A percentile compares a stretch with the other conserved stretches of the same genome.
Evolutionary conservation across 2,113 vertebrate genomes (phyloP).

Genomic region (Notothenia coriiceps): DNA sequence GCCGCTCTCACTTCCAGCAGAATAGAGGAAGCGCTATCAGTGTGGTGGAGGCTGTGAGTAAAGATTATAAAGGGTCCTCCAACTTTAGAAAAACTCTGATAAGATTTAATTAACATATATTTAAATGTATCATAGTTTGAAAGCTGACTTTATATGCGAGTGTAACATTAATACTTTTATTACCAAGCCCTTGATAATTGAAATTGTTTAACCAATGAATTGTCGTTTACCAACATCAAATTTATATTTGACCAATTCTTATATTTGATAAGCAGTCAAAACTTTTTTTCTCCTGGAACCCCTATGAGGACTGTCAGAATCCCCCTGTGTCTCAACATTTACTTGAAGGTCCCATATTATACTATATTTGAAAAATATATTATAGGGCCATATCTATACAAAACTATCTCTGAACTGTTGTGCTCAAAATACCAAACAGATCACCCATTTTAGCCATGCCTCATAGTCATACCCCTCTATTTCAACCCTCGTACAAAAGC

Average conservation of each 20-base stretch:
- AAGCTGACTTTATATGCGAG: too few relatives aligned
- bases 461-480: too few relatives aligned
- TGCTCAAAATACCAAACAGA: too few relatives aligned
- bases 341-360: too few relatives aligned
- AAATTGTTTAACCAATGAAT: not conserved
- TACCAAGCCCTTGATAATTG: not conserved
- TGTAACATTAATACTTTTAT: not conserved
- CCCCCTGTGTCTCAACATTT: too few relatives aligned
- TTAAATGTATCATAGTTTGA: not conserved
- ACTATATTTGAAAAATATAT: too few relatives aligned
- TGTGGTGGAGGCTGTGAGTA: constrained; percentile 93
- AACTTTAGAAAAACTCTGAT: not conserved
- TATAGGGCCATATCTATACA: too few relatives aligned
- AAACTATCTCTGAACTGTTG: too few relatives aligned
- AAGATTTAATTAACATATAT: not conserved
- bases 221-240: not conserved
- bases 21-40: constrained; percentile 95
- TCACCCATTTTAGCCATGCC: too few relatives aligned
- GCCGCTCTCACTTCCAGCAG: constrained; percentile 87
- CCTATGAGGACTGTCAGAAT: not conserved
- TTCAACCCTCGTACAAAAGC: too few relatives aligned
- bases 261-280: not conserved
- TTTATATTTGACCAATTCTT: not conserved
- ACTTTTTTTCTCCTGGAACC: not conserved
- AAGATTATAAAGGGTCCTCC: not conserved